Percentiles rank a stretch among this genome's conserved stretches.
These are phyloP conservation scores for Parnassius smintheus DNA, from an alignment of 2,888 invertebrate species.

Conservation along the genomic window DNA sequence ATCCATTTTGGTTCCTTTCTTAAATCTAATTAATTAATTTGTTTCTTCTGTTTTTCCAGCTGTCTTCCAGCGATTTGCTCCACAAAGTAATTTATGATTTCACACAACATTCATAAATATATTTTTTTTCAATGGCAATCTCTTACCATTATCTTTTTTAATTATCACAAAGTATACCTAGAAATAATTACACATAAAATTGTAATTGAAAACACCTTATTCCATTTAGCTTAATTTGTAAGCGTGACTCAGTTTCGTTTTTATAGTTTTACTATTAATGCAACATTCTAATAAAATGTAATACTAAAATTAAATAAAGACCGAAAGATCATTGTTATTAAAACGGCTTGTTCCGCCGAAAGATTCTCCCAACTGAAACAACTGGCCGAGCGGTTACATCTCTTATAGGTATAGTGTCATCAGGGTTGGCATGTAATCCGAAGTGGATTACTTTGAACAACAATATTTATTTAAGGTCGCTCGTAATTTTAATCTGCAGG, in stretches of 20 bases:
- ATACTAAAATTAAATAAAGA: too few species aligned
- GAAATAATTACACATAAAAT: background rate
- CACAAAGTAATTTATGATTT: background rate
- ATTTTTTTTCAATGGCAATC: background rate
- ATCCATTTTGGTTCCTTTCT: slow-evolving; percentile 43
- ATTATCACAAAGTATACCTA: background rate
- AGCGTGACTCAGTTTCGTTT: too few species aligned
- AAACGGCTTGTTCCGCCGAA: slow-evolving; percentile 14
- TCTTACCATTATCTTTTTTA: background rate
- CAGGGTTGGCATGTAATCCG: slow-evolving; percentile 21
- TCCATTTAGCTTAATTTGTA: too few species aligned
- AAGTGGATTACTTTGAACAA: slow-evolving; percentile 15
- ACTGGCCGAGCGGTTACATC: background rate
- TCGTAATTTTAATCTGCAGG: slow-evolving; percentile 9
- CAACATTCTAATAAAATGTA: too few species aligned
- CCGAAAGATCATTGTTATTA: too few species aligned
- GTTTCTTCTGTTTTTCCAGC: too few species aligned
- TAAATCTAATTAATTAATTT: too few species aligned
- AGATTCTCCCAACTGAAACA: slow-evolving; percentile 19
- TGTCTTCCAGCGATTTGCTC: too few species aligned
- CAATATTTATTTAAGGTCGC: slow-evolving; percentile 2
- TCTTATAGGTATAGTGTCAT: slow-evolving; percentile 15
- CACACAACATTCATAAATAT: background rate
- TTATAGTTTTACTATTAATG: too few species aligned
- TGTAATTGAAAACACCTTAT: too few species aligned